Evolutionary conservation across 2,113 vertebrate genomes (phyloP).

Genomic region (Microcebus murinus): DNA sequence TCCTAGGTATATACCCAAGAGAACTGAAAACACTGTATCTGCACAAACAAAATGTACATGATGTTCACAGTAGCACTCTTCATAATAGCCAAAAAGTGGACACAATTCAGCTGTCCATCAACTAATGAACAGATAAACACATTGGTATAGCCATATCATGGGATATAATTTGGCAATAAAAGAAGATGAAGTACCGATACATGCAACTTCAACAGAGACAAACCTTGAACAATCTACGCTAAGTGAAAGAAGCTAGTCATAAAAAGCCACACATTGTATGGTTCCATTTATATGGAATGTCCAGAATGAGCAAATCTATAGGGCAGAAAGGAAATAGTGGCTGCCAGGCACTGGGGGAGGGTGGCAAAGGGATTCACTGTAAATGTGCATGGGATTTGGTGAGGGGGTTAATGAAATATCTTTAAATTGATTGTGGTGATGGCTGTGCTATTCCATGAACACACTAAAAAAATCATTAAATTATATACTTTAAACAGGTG

Average conservation of each 20-base stretch:
- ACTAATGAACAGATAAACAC: not conserved
- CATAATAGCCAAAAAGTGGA: not conserved
- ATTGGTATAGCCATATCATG: not conserved
- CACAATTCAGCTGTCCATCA: not conserved
- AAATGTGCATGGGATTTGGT: too few relatives aligned
- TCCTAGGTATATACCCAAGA: not conserved
- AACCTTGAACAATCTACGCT: not conserved
- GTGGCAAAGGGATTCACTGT: not conserved
- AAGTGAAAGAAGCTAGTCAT: not conserved
- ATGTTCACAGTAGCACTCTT: not conserved
- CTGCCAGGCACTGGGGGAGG: not conserved
- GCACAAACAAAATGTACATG: not conserved
- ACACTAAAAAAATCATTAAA: not conserved
- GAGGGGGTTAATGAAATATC: not conserved
- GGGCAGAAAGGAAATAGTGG: not conserved
- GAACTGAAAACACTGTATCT: not conserved
- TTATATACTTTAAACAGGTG: not conserved
- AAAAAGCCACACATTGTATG: not conserved
- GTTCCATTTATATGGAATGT: not conserved
- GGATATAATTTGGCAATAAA: not conserved
- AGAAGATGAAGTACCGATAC: not conserved
- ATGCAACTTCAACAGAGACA: not conserved
- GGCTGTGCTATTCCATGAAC: not conserved
- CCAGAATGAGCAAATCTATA: not conserved
- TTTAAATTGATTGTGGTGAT: not conserved